A percentile compares a stretch with the other conserved stretches of the same genome.
phyloP scores from a whole-genome alignment of 2,888 invertebrate genomes.

The Amblyjoppa fuscipennis region DNA sequence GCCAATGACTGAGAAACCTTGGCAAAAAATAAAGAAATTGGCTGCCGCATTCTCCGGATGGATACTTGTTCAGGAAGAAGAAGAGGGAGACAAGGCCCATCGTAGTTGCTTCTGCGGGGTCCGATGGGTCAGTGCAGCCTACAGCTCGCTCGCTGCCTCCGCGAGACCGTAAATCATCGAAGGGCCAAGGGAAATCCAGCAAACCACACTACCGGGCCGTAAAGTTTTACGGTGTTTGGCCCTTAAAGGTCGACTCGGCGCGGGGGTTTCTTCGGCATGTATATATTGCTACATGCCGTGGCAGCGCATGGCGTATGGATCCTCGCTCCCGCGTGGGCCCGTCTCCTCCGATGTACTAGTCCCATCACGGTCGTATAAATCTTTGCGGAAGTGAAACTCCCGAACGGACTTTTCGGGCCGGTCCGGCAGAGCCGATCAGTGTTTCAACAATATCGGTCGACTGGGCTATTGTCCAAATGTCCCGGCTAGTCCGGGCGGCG shows the following conservation, averaged over 20 bases:
- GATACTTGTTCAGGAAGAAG: not conserved
- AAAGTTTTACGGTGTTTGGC: conserved; percentile 82
- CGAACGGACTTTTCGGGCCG: conserved; percentile 52
- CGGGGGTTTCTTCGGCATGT: conserved; percentile 44
- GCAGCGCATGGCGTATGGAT: conserved; percentile 52
- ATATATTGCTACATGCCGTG: conserved; percentile 34
- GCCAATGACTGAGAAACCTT: not conserved
- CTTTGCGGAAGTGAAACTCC: conserved; percentile 78
- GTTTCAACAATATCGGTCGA: conserved; percentile 78
- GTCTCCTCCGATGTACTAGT: conserved; percentile 26
- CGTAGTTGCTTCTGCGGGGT: conserved; percentile 19
- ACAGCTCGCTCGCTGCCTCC: conserved; percentile 22
- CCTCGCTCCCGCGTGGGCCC: conserved; percentile 35
- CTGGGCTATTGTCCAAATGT: conserved; percentile 71
- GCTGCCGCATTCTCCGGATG: conserved; percentile 18
- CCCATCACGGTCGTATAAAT: conserved; percentile 70
- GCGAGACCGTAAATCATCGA: conserved; percentile 81
- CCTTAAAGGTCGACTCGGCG: conserved; percentile 68
- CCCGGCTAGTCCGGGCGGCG: conserved; percentile 23
- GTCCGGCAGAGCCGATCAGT: conserved; percentile 65
- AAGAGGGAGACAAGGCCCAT: not conserved
- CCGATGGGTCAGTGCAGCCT: conserved; percentile 23
- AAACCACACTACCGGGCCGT: conserved; percentile 82
- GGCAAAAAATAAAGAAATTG: conserved; percentile 5
- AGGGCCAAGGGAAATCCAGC: conserved; percentile 78